A percentile compares a stretch with the other conserved stretches of the same genome.
phyloP scores from a whole-genome alignment of 1,140 invertebrate genomes.

The Pachyrhynchus sulphureomaculatus region DNA sequence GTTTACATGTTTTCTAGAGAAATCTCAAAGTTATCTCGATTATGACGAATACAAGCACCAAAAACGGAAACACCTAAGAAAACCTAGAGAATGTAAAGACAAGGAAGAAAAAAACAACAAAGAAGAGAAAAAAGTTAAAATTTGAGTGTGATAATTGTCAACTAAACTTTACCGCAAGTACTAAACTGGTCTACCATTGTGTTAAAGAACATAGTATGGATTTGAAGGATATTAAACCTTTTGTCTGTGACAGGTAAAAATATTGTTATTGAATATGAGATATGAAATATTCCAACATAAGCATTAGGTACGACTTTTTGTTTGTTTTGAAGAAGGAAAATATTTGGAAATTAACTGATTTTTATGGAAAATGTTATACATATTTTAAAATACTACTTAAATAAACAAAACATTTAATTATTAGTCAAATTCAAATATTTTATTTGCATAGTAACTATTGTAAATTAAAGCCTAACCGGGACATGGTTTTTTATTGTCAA shows the following conservation, averaged over 20 bases:
- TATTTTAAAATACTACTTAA: neutral
- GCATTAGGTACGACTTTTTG: too few relatives aligned
- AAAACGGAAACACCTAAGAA: neutral
- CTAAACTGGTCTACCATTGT: slow-evolving; percentile 45
- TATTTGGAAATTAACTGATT: too few relatives aligned
- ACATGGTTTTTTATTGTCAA: too few relatives aligned
- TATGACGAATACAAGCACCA: neutral
- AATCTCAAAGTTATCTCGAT: neutral
- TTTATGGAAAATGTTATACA: neutral
- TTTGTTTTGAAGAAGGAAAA: too few relatives aligned
- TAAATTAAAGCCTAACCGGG: too few relatives aligned
- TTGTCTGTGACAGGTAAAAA: slow-evolving; percentile 47
- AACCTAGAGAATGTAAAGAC: neutral
- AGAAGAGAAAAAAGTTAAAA: neutral
- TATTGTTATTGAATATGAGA: too few relatives aligned
- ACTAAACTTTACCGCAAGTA: slow-evolving; percentile 18
- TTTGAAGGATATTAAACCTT: slow-evolving; percentile 55
- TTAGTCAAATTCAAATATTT: too few relatives aligned
- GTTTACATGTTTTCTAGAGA: too few relatives aligned
- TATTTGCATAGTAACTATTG: too few relatives aligned
- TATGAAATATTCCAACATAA: too few relatives aligned
- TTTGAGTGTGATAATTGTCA: slow-evolving; percentile 37
- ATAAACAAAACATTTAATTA: neutral
- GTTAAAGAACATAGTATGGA: slow-evolving; percentile 55
- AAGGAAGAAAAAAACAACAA: neutral